Conservation (phyloP, 2,113 vertebrate species). For the Smithornis capensis region DNA sequence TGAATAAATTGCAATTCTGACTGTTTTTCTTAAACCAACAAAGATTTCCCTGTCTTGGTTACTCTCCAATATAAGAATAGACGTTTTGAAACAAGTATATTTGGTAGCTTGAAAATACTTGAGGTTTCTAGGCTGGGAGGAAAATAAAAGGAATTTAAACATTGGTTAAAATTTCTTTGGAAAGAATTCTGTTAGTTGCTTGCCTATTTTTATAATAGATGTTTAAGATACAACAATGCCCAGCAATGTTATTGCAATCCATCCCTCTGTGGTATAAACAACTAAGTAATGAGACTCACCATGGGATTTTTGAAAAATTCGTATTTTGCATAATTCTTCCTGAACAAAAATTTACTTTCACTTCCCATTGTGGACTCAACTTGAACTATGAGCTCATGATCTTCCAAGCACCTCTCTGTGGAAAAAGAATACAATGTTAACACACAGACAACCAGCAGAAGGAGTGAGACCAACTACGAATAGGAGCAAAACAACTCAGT, state of each 20-base stretch:
- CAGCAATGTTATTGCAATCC: neutral
- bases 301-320: conserved; percentile 96
- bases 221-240: neutral
- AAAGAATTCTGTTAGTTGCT: neutral
- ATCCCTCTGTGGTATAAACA: neutral
- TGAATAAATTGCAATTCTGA: neutral
- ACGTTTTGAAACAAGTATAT: neutral
- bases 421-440: conserved; percentile 1
- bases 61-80: neutral
- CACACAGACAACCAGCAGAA: neutral
- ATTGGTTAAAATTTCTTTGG: neutral
- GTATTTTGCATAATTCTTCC: conserved; percentile 98
- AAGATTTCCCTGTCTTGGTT: neutral
- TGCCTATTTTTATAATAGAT: neutral
- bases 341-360: conserved; percentile 95
- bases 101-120: neutral
- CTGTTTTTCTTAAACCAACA: neutral
- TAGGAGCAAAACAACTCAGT: neutral
- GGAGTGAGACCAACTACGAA: neutral
- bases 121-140: neutral
- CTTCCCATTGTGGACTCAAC: conserved; percentile 90
- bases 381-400: conserved; percentile 92
- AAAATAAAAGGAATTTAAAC: conserved; percentile 8
- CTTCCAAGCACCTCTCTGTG: conserved; percentile 92
- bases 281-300: conserved; percentile 74